Percentiles rank a stretch among this genome's conserved stretches.
phyloP scores from a whole-genome alignment of 2,888 invertebrate genomes.

The Leptothorax acervorum region DNA sequence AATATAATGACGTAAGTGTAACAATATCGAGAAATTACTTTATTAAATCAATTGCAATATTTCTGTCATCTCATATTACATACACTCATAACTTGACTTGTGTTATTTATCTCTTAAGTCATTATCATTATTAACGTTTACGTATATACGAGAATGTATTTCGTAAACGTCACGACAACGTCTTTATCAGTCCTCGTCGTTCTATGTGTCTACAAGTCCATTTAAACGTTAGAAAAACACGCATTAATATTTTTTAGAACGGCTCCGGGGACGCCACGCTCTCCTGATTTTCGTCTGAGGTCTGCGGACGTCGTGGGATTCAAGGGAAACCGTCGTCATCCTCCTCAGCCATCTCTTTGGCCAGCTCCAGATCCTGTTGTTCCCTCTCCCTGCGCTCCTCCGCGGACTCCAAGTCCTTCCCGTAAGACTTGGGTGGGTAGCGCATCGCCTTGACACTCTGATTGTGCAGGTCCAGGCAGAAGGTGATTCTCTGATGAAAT shows the following conservation, averaged over 20 bases:
- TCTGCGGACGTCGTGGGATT: conserved; percentile 61
- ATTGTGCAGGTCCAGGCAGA: conserved; percentile 99
- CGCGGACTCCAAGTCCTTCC: conserved; percentile 98
- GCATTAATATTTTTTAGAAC: not conserved
- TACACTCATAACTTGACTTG: not conserved
- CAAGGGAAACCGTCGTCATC: conserved; percentile 96
- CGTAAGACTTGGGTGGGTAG: conserved; percentile 99
- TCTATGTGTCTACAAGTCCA: not conserved
- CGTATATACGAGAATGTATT: not conserved
- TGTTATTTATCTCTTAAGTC: conserved; percentile 6
- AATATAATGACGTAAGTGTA: not conserved
- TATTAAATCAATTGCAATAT: conserved; percentile 12
- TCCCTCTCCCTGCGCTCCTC: conserved; percentile 98
- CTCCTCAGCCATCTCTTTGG: conserved; percentile 99
- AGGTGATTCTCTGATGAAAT: conserved; percentile 98
- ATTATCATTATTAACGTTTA: not conserved
- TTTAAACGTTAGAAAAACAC: conserved; percentile 28
- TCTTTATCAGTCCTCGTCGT: not conserved
- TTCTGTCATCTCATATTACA: not conserved
- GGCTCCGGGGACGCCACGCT: not conserved
- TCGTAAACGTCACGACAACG: not conserved
- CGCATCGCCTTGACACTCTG: conserved; percentile 99
- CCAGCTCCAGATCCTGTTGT: conserved; percentile 98
- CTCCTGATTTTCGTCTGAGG: not conserved
- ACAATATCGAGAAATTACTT: conserved; percentile 21